phyloP scores from a whole-genome alignment of 2,113 vertebrate genomes.

The Sylvilagus bachmani region DNA sequence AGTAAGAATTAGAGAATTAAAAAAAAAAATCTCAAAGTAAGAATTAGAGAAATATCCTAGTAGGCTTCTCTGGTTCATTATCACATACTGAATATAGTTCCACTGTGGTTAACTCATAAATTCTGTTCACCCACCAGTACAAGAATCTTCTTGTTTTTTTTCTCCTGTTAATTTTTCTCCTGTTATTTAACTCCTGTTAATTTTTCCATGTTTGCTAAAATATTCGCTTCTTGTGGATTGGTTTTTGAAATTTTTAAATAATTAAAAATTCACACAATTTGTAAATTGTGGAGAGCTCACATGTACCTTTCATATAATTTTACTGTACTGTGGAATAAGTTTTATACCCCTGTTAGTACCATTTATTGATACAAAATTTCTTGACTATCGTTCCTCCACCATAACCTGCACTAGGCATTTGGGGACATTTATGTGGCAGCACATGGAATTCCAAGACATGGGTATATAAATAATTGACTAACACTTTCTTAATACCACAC shows the following conservation, averaged over 20 bases:
- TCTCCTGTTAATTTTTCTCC: not conserved
- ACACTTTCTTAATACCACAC: not conserved
- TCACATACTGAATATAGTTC: not conserved
- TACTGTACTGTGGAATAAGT: not conserved
- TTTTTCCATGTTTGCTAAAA: not conserved
- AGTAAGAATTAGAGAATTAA: not conserved
- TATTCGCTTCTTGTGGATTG: not conserved
- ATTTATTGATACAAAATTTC: conserved; percentile 8
- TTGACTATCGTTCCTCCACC: not conserved
- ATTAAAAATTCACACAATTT: not conserved
- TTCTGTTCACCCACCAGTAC: not conserved
- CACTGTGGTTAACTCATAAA: not conserved
- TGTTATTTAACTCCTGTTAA: not conserved
- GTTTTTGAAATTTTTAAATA: conserved; percentile 39
- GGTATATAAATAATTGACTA: not conserved
- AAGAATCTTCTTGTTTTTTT: not conserved
- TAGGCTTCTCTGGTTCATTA: not conserved
- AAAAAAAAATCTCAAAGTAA: not conserved
- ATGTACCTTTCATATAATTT: not conserved
- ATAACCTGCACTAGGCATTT: not conserved
- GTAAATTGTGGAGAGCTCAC: not conserved
- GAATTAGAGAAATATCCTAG: not conserved
- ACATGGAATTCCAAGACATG: not conserved
- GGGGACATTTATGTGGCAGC: conserved; percentile 1
- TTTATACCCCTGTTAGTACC: not conserved